Evolutionary conservation across 2,888 invertebrate species (phyloP).

Genomic region (Sminthurinus aureus): DNA sequence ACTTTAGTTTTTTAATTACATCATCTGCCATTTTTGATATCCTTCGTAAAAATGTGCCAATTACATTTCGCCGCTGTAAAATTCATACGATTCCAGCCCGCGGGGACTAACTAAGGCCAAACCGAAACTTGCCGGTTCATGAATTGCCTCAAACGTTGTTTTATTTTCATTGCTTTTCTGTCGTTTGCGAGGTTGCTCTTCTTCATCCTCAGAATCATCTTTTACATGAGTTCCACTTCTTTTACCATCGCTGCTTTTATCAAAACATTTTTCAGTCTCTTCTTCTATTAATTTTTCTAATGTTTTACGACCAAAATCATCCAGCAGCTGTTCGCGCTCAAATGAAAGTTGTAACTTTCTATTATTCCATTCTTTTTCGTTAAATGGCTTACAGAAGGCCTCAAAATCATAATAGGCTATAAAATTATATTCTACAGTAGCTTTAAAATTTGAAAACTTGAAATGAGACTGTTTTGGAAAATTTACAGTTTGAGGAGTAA

Average conservation of each 20-base stretch:
- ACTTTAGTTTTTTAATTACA: background rate
- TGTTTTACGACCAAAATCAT: too few relatives aligned
- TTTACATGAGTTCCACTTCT: too few relatives aligned
- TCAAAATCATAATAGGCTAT: too few relatives aligned
- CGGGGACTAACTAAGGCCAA: background rate
- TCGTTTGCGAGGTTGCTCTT: background rate
- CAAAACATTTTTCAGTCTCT: too few relatives aligned
- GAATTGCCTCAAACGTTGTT: background rate
- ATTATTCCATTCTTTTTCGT: background rate
- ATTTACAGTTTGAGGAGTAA: too few relatives aligned
- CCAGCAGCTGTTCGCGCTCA: too few relatives aligned
- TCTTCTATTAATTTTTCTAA: too few relatives aligned
- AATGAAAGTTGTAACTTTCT: too few relatives aligned
- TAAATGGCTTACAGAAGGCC: background rate
- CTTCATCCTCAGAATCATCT: background rate
- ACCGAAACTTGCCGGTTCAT: background rate
- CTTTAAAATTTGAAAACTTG: too few relatives aligned
- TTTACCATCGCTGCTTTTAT: too few relatives aligned
- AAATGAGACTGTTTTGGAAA: too few relatives aligned
- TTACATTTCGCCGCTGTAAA: background rate
- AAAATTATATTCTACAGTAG: too few relatives aligned
- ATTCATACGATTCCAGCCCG: background rate
- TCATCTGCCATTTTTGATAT: background rate
- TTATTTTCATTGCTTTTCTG: background rate
- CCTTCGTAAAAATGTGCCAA: background rate